Conservation (phyloP, 2,113 vertebrate species). For the Indicator maculatus region DNA sequence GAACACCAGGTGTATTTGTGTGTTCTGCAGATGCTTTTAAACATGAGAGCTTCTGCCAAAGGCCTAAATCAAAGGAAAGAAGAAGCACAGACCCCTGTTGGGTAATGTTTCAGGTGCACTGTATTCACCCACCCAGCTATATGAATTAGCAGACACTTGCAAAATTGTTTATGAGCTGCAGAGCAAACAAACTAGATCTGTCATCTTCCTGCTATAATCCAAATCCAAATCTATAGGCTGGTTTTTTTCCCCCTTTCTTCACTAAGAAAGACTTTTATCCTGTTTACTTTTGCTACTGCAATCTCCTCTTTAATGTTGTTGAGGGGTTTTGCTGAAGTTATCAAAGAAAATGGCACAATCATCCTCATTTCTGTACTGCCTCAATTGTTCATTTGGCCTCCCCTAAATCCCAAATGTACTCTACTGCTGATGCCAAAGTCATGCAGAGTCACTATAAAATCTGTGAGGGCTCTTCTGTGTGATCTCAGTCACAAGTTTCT, state of each 20-base stretch:
- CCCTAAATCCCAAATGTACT: neutral
- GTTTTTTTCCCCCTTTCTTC: neutral
- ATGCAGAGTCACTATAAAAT: neutral
- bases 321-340: neutral
- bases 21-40: neutral
- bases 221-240: neutral
- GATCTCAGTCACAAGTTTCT: neutral
- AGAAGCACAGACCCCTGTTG: neutral
- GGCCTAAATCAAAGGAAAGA: neutral
- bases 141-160: neutral
- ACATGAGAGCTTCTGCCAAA: neutral
- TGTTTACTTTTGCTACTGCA: neutral
- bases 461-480: rapidly evolving
- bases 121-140: neutral
- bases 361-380: neutral
- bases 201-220: neutral
- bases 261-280: neutral
- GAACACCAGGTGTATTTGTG: neutral
- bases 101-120: neutral
- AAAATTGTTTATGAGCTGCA: neutral
- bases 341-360: neutral
- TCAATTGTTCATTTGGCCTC: neutral
- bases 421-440: neutral
- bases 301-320: neutral
- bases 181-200: neutral